These are phyloP conservation scores for Schrankia costaestrigalis DNA, from an alignment of 2,888 invertebrate genomes.

Conservation along the genomic window DNA sequence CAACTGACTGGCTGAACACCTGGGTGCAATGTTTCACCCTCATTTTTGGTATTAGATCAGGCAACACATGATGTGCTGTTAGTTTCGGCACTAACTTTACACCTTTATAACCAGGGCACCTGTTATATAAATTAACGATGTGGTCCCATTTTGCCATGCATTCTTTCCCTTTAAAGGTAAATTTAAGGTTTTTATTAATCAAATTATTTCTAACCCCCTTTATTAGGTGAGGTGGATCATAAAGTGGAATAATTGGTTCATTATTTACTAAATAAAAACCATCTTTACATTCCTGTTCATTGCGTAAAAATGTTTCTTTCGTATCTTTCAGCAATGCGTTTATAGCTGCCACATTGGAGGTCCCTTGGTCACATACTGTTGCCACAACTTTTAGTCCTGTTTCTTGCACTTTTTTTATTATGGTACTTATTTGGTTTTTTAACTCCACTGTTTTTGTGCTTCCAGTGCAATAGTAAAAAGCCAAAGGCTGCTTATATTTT, in stretches of 20 bases:
- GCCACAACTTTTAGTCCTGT: slow-evolving; percentile 8
- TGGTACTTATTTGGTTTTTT: not conserved
- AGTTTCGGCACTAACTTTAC: not conserved
- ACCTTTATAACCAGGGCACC: slow-evolving; percentile 2
- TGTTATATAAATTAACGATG: not conserved
- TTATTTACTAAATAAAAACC: slow-evolving; percentile 2
- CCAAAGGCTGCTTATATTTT: not conserved
- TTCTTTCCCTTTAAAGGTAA: not conserved
- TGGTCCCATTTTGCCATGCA: slow-evolving; percentile 7
- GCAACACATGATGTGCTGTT: slow-evolving; percentile 5
- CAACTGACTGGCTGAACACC: slow-evolving; percentile 9
- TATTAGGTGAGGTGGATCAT: slow-evolving; percentile 12
- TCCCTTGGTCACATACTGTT: slow-evolving; percentile 12
- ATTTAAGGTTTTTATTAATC: slow-evolving; percentile 1
- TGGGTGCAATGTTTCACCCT: slow-evolving; percentile 7
- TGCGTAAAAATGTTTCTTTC: not conserved
- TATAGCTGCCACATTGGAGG: slow-evolving; percentile 10
- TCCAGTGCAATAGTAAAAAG: not conserved
- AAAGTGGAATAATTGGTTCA: slow-evolving; percentile 3
- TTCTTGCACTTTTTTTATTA: slow-evolving; percentile 1
- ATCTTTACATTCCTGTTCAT: not conserved
- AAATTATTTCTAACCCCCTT: slow-evolving; percentile 11
- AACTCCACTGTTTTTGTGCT: not conserved
- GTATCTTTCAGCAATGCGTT: slow-evolving; percentile 4
- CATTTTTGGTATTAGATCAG: not conserved